Conservation (phyloP, 2,888 invertebrate genomes). For the Heteromurus nitidus region DNA sequence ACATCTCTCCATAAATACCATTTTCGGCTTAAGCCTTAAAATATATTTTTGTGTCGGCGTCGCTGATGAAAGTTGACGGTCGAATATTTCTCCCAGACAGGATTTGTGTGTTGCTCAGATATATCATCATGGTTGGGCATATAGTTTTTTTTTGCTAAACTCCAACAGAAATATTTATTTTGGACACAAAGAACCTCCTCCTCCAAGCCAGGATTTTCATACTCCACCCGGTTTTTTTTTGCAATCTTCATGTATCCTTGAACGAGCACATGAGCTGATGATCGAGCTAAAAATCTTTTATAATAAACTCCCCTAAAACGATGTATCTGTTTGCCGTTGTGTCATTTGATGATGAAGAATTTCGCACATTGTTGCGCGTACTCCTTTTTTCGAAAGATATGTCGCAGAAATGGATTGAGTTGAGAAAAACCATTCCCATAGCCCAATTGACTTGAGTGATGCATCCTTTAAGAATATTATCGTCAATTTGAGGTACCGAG, state of each 20-base stretch:
- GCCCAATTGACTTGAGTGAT: too few species aligned
- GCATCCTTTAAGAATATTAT: too few species aligned
- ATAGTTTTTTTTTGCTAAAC: constrained; percentile 27
- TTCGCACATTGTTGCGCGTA: background rate
- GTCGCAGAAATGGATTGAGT: background rate
- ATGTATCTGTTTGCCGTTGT: background rate
- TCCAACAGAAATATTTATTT: constrained; percentile 16
- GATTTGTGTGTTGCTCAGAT: constrained; percentile 16
- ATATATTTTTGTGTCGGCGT: constrained; percentile 51
- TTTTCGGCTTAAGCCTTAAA: constrained; percentile 42
- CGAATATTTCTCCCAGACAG: constrained; percentile 41
- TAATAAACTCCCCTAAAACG: background rate
- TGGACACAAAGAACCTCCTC: constrained; percentile 39
- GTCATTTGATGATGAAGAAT: background rate
- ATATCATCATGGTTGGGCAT: background rate
- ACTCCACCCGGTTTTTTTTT: constrained; percentile 66
- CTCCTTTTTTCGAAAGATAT: background rate
- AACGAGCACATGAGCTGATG: constrained; percentile 25
- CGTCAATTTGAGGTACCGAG: background rate
- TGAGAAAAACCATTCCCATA: constrained; percentile 38
- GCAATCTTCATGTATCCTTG: constrained; percentile 50
- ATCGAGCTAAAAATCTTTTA: background rate
- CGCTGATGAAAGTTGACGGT: constrained; percentile 41
- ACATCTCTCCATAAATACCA: constrained; percentile 42
- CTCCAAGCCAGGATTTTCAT: constrained; percentile 56